A percentile compares a stretch with the other conserved stretches of the same genome.
phyloP scores from a whole-genome alignment of 2,797 vertebrate species.

The Hipposideros larvatus region DNA sequence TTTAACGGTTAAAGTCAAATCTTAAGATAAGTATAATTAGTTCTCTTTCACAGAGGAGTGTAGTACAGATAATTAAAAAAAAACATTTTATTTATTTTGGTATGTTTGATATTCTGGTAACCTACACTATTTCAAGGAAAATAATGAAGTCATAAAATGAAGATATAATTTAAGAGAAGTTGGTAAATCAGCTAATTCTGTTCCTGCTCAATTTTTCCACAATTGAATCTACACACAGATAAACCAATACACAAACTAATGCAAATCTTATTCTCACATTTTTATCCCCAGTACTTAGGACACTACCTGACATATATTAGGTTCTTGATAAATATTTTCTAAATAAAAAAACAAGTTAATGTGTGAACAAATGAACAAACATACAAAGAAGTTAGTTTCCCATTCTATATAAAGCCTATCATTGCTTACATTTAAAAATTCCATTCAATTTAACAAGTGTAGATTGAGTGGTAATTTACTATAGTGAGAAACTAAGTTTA shows the following conservation, averaged over 20 bases:
- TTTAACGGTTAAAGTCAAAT: constrained; percentile 33
- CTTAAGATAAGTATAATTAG: constrained; percentile 31
- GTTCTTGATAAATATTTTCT: constrained; percentile 36
- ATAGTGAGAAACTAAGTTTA: constrained; percentile 55
- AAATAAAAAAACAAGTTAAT: constrained; percentile 57
- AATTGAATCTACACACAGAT: background rate
- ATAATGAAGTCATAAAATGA: background rate
- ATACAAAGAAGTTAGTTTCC: background rate
- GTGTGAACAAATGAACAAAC: background rate
- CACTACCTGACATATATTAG: background rate
- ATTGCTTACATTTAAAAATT: constrained; percentile 34
- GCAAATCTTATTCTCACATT: background rate
- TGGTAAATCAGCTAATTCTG: constrained; percentile 12
- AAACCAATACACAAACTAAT: constrained; percentile 22
- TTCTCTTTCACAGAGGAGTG: background rate
- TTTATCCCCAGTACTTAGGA: background rate
- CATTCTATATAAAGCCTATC: background rate
- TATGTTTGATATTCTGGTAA: constrained; percentile 28
- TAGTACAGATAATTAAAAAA: background rate
- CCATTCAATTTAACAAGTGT: background rate
- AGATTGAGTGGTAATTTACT: background rate
- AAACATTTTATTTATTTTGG: constrained; percentile 16
- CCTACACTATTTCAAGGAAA: constrained; percentile 9
- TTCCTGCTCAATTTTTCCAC: background rate
- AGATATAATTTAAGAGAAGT: constrained; percentile 31